Evolutionary conservation across 2,113 vertebrate species (phyloP), one percentile per base, ranked within the genome.

Genomic region (Apeltes quadracus): DNA sequence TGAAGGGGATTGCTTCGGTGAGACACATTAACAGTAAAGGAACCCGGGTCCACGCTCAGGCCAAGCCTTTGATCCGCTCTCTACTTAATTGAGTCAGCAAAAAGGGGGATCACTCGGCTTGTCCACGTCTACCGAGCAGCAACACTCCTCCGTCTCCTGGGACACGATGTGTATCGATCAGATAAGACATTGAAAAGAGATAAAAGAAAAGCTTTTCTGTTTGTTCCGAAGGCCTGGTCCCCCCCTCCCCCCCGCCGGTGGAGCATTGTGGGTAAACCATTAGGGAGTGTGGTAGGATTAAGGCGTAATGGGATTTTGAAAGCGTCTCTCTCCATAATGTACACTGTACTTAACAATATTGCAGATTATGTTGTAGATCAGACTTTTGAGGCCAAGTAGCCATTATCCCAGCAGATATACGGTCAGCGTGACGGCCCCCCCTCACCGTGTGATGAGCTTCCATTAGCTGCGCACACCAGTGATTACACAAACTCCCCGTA

Each of bases 301-400:
- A 85, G 88, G 48, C 89, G 82, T 94, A 94, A 94, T 94, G 94
- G 94, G 89, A 91, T 92, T 92, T 92, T 94, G 91, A 94, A 94
- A 94, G 93, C 92, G 77, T 82, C 89, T 88, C 82, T 84, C 84
- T 92, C 88, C 86, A 90, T 94, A 93, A 94, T 94, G 92, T 83
- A 89, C 90, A 90, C 90, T 91, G 90, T 92, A 91, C 90, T 94
- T 93, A 92, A 92, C 90, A 93, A 93, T 89, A 92, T 85, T 92
- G 90, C 91, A 94, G 93, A 94, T 94, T 94, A 93, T 89, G 91
- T 90, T 92, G 91, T 90, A 92, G 92, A 93, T 93, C 89, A 86
- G 91, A 93, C 92, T 93, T 94, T 93, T 91, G 92, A 92, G 91
- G 89, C 87, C 90, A 91, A 92, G 91, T 89, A 92, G 92, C 93